Evolutionary conservation across 2,113 vertebrate species (phyloP), one percentile per base, ranked within the genome.

Genomic region (Corydoras maculifer): DNA sequence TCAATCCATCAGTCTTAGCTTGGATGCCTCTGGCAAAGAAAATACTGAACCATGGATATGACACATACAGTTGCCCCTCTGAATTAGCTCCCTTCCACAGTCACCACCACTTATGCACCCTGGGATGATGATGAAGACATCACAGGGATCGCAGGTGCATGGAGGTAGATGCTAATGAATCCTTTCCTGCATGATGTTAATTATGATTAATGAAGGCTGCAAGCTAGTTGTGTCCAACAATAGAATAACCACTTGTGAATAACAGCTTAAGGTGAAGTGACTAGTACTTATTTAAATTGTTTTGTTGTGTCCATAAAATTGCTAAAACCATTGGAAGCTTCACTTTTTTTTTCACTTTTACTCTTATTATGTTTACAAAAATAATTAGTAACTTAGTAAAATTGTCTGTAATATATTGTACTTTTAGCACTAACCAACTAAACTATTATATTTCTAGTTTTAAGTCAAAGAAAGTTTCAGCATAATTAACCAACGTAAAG

Each of bases 121-220:
- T 68, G 48, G 58, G 55, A 73, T 59, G 67, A 73, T 31, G 72
- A 75, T 77, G 48, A 62, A 77, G 75, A 77, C 48, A 58, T 73
- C 65, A 68, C 62, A 6, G 2, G 71, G 73, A 72, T 74, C 65
- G 32, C 77, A 78, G 75, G 75, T 81, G 79, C 32, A 67, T 9
- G 32, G 69, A 78, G 69, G 75, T 77, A 78, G 72, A 74, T 74
- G 69, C 74, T 81, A 78, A 76, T 78, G 72, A 81, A 69, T 78
- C 71, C n/a, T 8, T 78, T 77, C 61, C 58, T 69, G 68, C 62
- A 68, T 78, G 77, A 78, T 81, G 74, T 73, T 77, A 78, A 81
- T 81, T 78, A 77, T 76, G 72, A 76, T 78, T 80, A 76, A 78
- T 57, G 76, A 81, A 70, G 69, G 63, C 77, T 76, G 31, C 51